Evolutionary conservation across 2,797 vertebrate genomes (phyloP).

Genomic region (Galaxias olidus): DNA sequence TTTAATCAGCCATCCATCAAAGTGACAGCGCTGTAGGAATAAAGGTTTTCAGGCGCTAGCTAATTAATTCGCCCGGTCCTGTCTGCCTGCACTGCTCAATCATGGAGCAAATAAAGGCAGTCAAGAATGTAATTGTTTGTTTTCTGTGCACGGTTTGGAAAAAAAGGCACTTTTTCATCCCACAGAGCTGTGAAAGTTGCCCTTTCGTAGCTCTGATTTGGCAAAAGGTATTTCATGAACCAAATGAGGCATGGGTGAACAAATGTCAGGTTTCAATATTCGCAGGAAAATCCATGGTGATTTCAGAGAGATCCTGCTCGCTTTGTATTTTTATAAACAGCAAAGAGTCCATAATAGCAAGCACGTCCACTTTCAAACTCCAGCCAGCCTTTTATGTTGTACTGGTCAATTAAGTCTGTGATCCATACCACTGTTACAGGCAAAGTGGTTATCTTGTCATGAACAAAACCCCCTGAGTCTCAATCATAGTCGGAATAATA

Average conservation of each 20-base stretch:
- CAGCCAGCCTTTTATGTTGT: too few relatives aligned
- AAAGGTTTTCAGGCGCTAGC: constrained; percentile 84
- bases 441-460: too few relatives aligned
- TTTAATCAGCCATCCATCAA: constrained; percentile 87
- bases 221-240: constrained; percentile 51
- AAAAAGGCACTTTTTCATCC: constrained; percentile 59
- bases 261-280: constrained; percentile 43
- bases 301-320: too few relatives aligned
- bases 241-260: constrained; percentile 54
- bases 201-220: constrained; percentile 58
- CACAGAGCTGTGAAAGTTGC: constrained; percentile 71
- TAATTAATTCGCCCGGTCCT: constrained; percentile 90
- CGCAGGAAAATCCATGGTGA: constrained; percentile 6
- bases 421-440: too few relatives aligned
- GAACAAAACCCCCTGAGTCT: too few relatives aligned
- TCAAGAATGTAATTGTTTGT: constrained; percentile 92
- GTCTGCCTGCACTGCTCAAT: constrained; percentile 87
- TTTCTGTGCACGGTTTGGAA: constrained; percentile 80
- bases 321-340: too few relatives aligned
- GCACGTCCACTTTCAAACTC: too few relatives aligned
- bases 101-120: constrained; percentile 90
- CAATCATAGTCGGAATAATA: too few relatives aligned
- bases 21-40: constrained; percentile 82
- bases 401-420: too few relatives aligned
- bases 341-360: too few relatives aligned